Evolutionary conservation across 2,113 vertebrate species (phyloP).

Genomic region (Serinus canaria): DNA sequence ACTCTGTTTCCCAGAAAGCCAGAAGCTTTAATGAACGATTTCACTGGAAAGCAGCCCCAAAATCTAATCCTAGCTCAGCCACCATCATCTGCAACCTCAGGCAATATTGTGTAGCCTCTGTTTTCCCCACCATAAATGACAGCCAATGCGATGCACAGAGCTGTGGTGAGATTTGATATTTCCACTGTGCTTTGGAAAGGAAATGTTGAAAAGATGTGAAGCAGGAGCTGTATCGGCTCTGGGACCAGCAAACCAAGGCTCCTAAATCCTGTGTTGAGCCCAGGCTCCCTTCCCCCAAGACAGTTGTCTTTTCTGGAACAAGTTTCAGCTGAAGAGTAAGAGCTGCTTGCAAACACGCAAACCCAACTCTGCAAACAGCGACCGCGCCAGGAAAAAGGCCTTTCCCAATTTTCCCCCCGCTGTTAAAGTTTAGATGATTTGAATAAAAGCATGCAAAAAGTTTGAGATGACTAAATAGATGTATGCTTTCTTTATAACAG

Average conservation of each 20-base stretch:
- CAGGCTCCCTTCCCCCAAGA: constrained; percentile 40
- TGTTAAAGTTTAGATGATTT: constrained; percentile 25
- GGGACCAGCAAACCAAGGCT: constrained; percentile 16
- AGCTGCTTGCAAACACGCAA: constrained; percentile 52
- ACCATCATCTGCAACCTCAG: background rate
- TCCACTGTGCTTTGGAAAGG: background rate
- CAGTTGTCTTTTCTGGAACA: constrained; percentile 62
- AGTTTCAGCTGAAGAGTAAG: constrained; percentile 50
- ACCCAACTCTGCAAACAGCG: constrained; percentile 35
- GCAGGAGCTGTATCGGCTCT: background rate
- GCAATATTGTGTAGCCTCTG: background rate
- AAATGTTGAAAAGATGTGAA: constrained; percentile 10
- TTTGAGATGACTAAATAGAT: background rate
- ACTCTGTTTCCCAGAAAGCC: background rate
- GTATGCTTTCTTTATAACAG: background rate
- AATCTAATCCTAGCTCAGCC: constrained; percentile 1
- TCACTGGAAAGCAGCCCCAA: background rate
- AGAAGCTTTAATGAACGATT: background rate
- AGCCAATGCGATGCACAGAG: background rate
- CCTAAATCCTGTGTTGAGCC: constrained; percentile 31
- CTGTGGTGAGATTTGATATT: background rate
- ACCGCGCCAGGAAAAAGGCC: background rate
- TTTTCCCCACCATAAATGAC: background rate
- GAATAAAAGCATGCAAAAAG: background rate
- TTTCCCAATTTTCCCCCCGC: background rate